These are phyloP conservation scores for Macropis europaea DNA, from an alignment of 2,888 invertebrate species.

Conservation along the genomic window DNA sequence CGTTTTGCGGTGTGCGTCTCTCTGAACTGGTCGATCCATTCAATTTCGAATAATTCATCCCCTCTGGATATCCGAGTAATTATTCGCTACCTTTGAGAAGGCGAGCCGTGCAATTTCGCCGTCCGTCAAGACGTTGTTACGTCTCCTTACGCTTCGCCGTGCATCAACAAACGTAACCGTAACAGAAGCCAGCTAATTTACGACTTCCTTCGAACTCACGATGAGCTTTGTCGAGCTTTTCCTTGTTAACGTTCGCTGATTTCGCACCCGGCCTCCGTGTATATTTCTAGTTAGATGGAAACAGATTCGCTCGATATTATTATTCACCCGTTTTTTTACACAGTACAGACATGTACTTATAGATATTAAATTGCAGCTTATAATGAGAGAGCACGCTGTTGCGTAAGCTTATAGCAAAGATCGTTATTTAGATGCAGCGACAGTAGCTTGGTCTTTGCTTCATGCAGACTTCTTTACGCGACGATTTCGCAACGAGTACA, in stretches of 20 bases:
- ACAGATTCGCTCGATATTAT: neutral
- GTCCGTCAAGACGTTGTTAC: neutral
- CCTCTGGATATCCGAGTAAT: neutral
- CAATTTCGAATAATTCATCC: slow-evolving; percentile 15
- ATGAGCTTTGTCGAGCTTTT: neutral
- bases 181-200: slow-evolving; percentile 27
- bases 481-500: too few relatives aligned
- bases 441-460: too few relatives aligned
- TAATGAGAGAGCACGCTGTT: neutral
- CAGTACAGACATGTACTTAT: neutral
- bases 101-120: slow-evolving; percentile 8
- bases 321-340: slow-evolving; percentile 6
- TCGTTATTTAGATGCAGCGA: neutral
- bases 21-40: neutral
- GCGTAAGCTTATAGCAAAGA: neutral
- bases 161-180: slow-evolving; percentile 5
- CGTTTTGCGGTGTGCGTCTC: neutral
- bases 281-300: too few relatives aligned
- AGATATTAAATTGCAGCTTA: slow-evolving; percentile 15
- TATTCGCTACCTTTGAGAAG: neutral
- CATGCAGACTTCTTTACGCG: too few relatives aligned
- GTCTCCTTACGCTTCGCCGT: slow-evolving; percentile 8
- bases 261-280: too few relatives aligned
- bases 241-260: slow-evolving; percentile 21
- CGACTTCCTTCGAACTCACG: slow-evolving; percentile 16